Base-by-base conservation (phyloP, 2,113 vertebrate species). In the Pelecanoides urinatrix region DNA sequence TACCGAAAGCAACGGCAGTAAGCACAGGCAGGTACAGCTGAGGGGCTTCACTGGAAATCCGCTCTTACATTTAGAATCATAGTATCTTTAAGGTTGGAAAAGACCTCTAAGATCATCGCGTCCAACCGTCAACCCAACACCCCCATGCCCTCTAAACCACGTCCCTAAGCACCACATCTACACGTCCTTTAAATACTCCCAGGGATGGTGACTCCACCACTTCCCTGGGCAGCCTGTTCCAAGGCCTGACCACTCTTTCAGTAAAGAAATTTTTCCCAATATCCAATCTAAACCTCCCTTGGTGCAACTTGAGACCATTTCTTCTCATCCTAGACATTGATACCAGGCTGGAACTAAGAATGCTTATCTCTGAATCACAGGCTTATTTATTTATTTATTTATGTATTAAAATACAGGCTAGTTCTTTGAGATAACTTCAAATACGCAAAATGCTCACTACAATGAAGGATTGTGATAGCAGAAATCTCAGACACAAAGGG, bases 1-100 rank as follows among this genome's bases (percentile, higher is more conserved):
- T 8, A 29, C 50, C 23, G 1, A 5, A 16, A 50, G 1, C 13
- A 58, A 20, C 0, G 25, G 63, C 58, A 36, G 38, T 5, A 13
- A 45, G 90, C 65, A 45, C 20, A 32, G 38, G 5, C 11, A 47
- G 40, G 34, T 26, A 44, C 29, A 40, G 59, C 81, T 59, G 45
- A 44, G 7, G 34, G 66, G 45, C 59, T 45, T 16, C 17, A 10
- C 18, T 17, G 61, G 63, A 84, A 62, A 84, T 25, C 34, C 1
- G 5, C 66, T 67, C 66, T 50, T 23, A 32, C 4, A 2, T 34
- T 36, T 14, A 38, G 47, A 45, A 42, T 40, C 40, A 40, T 40
- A 40, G 40, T 11, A 40, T 40, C 40, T 11, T 40, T 11, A 10
- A 40, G 40, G 40, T 40, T 40, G 40, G 40, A 40, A 40, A 40